phyloP scores from a whole-genome alignment of 2,888 invertebrate species.

The Saturnia japonica region DNA sequence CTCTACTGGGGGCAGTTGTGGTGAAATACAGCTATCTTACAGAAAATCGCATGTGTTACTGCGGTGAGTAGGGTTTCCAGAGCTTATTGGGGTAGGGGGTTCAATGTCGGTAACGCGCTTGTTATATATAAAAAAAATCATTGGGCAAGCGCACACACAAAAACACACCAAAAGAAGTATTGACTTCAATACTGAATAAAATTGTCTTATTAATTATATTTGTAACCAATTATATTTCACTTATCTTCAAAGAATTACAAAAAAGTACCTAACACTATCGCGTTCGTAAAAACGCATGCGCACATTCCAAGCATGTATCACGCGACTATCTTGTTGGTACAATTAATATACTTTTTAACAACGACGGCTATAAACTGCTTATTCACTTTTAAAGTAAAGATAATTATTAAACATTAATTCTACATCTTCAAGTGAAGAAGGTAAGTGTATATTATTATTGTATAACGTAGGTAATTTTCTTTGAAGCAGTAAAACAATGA shows the following conservation, averaged over 20 bases:
- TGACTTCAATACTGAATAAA: background rate
- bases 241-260: constrained; percentile 18
- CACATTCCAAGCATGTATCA: constrained; percentile 19
- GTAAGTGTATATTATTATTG: background rate
- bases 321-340: constrained; percentile 20
- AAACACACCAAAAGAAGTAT: no score
- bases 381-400: background rate
- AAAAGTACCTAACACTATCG: constrained; percentile 14
- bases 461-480: background rate
- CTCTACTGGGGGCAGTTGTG: no score
- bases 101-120: no score
- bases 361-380: background rate
- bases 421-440: background rate
- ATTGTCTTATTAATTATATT: constrained; percentile 10
- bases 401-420: background rate
- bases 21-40: no score
- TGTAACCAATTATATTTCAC: constrained; percentile 22
- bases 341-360: constrained; percentile 11
- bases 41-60: no score
- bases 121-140: no score
- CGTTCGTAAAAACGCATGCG: constrained; percentile 10
- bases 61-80: no score
- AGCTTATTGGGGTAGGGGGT: no score
- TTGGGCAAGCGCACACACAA: no score
- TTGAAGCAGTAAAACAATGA: background rate